Base-by-base conservation (phyloP, 2,113 vertebrate species). In the Poeciliopsis retropinna region DNA sequence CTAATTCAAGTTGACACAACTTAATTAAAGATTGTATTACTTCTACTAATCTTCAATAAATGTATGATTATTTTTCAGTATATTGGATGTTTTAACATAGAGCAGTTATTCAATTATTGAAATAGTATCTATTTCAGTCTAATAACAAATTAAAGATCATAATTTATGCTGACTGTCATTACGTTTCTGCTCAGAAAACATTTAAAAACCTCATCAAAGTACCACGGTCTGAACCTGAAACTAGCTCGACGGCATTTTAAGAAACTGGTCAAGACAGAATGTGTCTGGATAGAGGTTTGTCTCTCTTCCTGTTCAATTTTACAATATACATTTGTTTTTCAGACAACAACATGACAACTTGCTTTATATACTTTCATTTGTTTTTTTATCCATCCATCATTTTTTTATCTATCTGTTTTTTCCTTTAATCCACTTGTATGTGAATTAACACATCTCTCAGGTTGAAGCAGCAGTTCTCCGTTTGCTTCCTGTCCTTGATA, bases 211-310 rank as follows among this genome's bases (percentile, higher is more conserved):
- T 89, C 87, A 1, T 3, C 44, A 57, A 84, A 62, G 15, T 70
- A 67, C 39, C 86, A 73, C 6, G 91, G 92, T 8, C 65, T 94
- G 67, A 87, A 93, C 64, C 64, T 92, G 57, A 75, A 78, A 5
- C 44, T 30, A n/a, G 88, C 87, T 60, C 70, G 60, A 60, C 39
- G 0, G 1, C 41, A 82, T 61, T 94, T 94, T 60, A 67, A 83
- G 70, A 91, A 91, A 75, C 80, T 94, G 64, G 69, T 72, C 1
- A 84, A 76, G 11, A 88, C 74, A 0, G 51, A 67, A 0, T 15
- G 14, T 8, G 80, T 91, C 8, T 68, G 89, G 27, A 10, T 51
- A 13, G 47, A 88, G 90, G 93, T 93, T 69, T 28, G 60, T n/a
- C 10, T n/a, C 3, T 57, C 2, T n/a, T n/a, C 25, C 25, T 57